These are phyloP conservation scores for Hirundichthys speculiger DNA, from an alignment of 2,113 vertebrate species.

Conservation along the genomic window DNA sequence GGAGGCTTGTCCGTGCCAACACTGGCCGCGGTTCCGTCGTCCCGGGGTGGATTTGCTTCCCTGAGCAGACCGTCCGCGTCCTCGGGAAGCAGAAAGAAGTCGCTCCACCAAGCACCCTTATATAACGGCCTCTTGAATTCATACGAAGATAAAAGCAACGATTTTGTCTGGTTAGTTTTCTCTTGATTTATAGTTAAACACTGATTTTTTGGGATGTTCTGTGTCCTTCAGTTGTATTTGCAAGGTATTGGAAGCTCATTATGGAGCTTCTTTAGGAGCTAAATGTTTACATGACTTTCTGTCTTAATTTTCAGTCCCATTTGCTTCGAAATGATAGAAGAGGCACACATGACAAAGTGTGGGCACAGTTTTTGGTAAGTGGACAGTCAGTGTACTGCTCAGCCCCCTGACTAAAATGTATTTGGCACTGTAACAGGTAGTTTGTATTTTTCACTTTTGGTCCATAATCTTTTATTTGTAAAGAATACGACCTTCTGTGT, in stretches of 20 bases:
- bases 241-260: no score
- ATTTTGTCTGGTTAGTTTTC: conserved; percentile 93
- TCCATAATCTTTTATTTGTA: no score
- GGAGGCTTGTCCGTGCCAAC: conserved; percentile 58
- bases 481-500: no score
- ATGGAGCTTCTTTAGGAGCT: no score
- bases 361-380: conserved; percentile 99
- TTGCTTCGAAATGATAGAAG: conserved; percentile 99
- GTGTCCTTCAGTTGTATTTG: no score
- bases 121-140: conserved; percentile 96
- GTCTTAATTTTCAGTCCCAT: conserved; percentile 88
- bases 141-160: conserved; percentile 98
- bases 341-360: conserved; percentile 99
- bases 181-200: not conserved
- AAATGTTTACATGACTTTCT: not conserved
- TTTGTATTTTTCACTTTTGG: no score
- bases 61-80: conserved; percentile 72
- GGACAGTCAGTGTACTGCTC: not conserved
- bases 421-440: not conserved
- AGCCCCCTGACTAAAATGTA: not conserved
- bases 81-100: conserved; percentile 85
- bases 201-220: no score
- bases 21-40: conserved; percentile 64
- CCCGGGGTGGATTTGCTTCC: conserved; percentile 62
- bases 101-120: conserved; percentile 86